Evolutionary conservation across 1,140 invertebrate species (phyloP), one percentile per base, ranked within the genome.

Genomic region (Drosophila seguyi): DNA sequence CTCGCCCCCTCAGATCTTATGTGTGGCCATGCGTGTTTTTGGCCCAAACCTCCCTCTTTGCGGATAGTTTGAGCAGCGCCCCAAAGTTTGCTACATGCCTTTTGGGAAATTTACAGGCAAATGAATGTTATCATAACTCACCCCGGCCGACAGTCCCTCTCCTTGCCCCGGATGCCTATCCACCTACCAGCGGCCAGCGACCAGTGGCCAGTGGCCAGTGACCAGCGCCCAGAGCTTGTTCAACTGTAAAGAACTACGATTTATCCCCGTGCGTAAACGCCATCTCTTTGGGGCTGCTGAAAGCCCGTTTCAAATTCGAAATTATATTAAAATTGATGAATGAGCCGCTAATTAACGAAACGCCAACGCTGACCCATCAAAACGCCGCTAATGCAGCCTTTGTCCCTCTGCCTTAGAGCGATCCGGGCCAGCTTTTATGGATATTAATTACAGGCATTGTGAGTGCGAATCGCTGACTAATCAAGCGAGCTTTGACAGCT

Each of bases 251-350:
- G 60, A 66, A 76, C 74, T 76, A 73, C 41, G 50, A 56, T 58
- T 39, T 69, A 78, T 52, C 29, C 45, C 25, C 29, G 0, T 45
- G 45, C 52, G 42, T 44, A 31, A 52, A 20, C 4, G 13, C 18
- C 18, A 68, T 36, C 41, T 29, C 53, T 67, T 67, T 31, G 20
- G 56, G 47, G 27, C 44, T 41, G 41, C 62, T 63, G 20, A 22
- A 7, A 20, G 31, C n/a, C 52, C 62, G 52, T 66, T 80, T 56
- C 25, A 77, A 38, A 41, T 74, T 73, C 61, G 44, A 77, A 91
- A 92, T 92, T 56, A 81, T 88, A 92, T 92, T 92, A 92, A 92
- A 92, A 92, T 92, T 92, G 87, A 92, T 92, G 91, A 92, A 92
- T 92, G 75, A 75, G 76, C 68, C 79, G 78, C 88, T 92, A 92